Conservation (phyloP, 2,797 vertebrate species). For the Petrocephalus sullivani region DNA sequence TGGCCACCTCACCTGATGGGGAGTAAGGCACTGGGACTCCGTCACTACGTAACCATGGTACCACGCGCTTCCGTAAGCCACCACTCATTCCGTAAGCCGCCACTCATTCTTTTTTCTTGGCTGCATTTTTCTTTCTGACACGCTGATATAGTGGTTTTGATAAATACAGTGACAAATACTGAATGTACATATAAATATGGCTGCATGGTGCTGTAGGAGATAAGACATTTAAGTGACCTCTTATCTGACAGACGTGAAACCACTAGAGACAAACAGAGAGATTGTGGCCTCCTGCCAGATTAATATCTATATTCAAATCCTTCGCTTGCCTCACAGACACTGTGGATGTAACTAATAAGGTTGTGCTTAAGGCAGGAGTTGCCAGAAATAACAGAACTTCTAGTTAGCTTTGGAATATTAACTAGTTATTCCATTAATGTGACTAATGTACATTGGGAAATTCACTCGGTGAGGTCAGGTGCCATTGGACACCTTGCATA, state of each 20-base stretch:
- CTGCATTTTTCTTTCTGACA: neutral
- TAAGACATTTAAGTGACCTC: slow-evolving; percentile 42
- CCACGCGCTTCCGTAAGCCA: neutral
- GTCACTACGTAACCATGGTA: neutral
- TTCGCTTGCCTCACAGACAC: slow-evolving; percentile 46
- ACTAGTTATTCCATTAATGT: slow-evolving; percentile 46
- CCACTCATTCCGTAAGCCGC: neutral
- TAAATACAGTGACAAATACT: neutral
- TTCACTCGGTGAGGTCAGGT: slow-evolving; percentile 37
- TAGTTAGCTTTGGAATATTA: slow-evolving; percentile 44
- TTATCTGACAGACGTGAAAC: slow-evolving; percentile 52
- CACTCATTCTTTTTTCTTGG: neutral
- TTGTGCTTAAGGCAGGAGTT: neutral
- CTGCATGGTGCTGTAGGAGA: slow-evolving; percentile 38
- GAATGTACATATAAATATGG: slow-evolving; percentile 18
- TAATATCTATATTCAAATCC: slow-evolving; percentile 57
- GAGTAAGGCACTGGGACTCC: neutral
- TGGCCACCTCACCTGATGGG: neutral
- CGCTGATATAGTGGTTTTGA: neutral
- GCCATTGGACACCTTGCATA: neutral
- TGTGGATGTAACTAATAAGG: slow-evolving; percentile 47
- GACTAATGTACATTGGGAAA: slow-evolving; percentile 40
- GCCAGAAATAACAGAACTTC: slow-evolving; percentile 10
- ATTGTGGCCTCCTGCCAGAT: slow-evolving; percentile 47
- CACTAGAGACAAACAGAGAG: slow-evolving; percentile 46